phyloP scores from a whole-genome alignment of 2,888 invertebrate genomes.

The Xiphydria camelus region DNA sequence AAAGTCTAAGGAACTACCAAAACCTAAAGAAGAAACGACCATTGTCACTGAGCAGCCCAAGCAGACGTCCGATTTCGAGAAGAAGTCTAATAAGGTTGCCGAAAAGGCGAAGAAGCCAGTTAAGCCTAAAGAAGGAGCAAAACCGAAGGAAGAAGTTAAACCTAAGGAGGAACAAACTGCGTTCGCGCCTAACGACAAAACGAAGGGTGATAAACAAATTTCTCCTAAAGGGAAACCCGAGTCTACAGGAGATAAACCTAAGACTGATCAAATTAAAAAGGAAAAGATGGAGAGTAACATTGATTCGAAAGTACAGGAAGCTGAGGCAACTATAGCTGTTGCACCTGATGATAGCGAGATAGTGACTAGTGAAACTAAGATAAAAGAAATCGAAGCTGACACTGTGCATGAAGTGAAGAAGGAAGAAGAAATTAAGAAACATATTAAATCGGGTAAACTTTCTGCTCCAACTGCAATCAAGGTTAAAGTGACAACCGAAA shows the following conservation, averaged over 20 bases:
- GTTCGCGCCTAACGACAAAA: slow-evolving; percentile 15
- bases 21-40: slow-evolving; percentile 24
- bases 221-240: slow-evolving; percentile 47
- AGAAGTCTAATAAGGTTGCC: neutral
- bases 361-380: too few species aligned
- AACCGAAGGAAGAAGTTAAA: slow-evolving; percentile 33
- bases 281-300: too few species aligned
- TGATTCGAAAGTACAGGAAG: too few species aligned
- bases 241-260: slow-evolving; percentile 22
- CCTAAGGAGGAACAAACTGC: neutral
- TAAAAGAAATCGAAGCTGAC: too few species aligned
- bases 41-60: slow-evolving; percentile 49
- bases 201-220: slow-evolving; percentile 3
- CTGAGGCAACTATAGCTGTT: too few species aligned
- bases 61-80: slow-evolving; percentile 44
- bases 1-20: slow-evolving; percentile 31
- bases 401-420: too few species aligned
- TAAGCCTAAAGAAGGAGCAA: slow-evolving; percentile 25
- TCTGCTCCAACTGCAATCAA: too few species aligned
- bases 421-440: too few species aligned
- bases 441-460: too few species aligned
- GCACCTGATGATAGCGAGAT: too few species aligned
- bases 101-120: slow-evolving; percentile 25
- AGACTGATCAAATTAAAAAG: too few species aligned
- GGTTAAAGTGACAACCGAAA: slow-evolving; percentile 1